Evolutionary conservation across 2,113 vertebrate species (phyloP).

Genomic region (Pungitius pungitius): DNA sequence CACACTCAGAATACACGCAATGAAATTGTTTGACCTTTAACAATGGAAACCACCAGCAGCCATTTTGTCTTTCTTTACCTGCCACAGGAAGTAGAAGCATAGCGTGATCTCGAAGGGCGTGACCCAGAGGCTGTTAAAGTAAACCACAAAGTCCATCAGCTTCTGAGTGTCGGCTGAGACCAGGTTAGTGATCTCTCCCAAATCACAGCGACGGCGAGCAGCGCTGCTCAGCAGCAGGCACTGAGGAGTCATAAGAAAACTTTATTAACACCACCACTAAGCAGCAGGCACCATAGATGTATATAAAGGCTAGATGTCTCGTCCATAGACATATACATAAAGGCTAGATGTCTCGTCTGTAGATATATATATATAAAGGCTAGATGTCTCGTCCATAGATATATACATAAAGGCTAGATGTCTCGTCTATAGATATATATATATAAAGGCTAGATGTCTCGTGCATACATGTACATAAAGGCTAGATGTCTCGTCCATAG

Average conservation of each 20-base stretch:
- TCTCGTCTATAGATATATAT: too few species aligned
- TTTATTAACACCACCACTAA: not conserved
- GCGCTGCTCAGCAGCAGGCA: conserved; percentile 83
- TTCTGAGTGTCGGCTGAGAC: conserved; percentile 88
- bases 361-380: too few species aligned
- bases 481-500: too few species aligned
- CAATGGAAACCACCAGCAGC: not conserved
- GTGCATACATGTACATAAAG: too few species aligned
- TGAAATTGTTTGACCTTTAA: too few species aligned
- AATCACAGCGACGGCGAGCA: conserved; percentile 74
- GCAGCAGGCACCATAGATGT: not conserved
- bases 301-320: too few species aligned
- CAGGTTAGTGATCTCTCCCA: conserved; percentile 88
- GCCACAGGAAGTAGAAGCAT: conserved; percentile 90
- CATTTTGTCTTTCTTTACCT: conserved; percentile 73
- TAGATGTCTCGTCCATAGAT: too few species aligned
- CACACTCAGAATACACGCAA: too few species aligned
- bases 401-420: too few species aligned
- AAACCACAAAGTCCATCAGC: conserved; percentile 85
- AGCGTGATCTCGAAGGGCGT: conserved; percentile 83
- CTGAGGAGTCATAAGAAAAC: conserved; percentile 62
- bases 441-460: too few species aligned
- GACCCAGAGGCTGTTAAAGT: conserved; percentile 87
- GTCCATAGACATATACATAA: too few species aligned
- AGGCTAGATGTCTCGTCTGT: too few species aligned